Base-by-base conservation (phyloP, 2,797 vertebrate species). In the Oryzias sinensis region DNA sequence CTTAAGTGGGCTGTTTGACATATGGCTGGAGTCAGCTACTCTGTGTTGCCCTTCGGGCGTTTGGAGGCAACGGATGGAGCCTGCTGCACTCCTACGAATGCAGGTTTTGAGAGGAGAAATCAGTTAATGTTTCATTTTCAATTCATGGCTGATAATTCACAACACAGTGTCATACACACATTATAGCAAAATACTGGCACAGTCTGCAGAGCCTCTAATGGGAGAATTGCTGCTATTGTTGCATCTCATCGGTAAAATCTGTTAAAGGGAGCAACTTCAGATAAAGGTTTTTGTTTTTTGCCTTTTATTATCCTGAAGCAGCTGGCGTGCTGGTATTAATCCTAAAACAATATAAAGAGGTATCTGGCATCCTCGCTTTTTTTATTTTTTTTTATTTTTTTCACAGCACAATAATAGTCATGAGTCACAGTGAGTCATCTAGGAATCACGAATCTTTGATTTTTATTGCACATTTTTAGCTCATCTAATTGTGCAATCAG, bases 341-440 rank as follows among this genome's bases (percentile, higher is more conserved):
- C 65, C 51, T 17, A 40, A 56, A 56, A 68, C 40, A 46, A 57
- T 49, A 62, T 43, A 22, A 24, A 27, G 22, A 25, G 20, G 45
- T 27, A 47, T 63, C 60, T 62, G 58, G 56, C 62, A 53, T 52
- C 45, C 27, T 42, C 49, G 24, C 17, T 40, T 22, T 17, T 33
- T 53, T 22, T n/a, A 20, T 51, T 43, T 53, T 42, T 37, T 51
- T 64, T 67, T 47, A 55, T 59, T 71, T 65, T 70, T 56, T 45
- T 48, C 27, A 40, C 18, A 14, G 49, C 67, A 66, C 48, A 65
- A 54, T 45, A 16, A 40, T 14, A 58, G 43, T 65, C 43, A 49
- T 72, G 76, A 84, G 54, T 84, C 74, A 72, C 22, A 29, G 18
- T 80, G 81, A 82, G 59, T 85, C 70, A 81, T 74, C 27, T 1